These are phyloP conservation scores for Nilaparvata lugens DNA, from an alignment of 1,140 invertebrate species.

Conservation along the genomic window DNA sequence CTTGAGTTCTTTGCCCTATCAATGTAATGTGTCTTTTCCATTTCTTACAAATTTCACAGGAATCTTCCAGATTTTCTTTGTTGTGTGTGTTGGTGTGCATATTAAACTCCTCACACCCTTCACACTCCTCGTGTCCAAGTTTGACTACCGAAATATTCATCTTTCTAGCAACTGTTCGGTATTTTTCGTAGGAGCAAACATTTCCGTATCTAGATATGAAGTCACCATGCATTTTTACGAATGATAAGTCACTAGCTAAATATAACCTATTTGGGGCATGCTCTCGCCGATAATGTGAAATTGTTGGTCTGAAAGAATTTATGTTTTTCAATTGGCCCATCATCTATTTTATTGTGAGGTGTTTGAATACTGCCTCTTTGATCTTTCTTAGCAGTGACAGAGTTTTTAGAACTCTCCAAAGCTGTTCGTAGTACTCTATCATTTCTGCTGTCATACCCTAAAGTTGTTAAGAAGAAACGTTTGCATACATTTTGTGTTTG, in stretches of 20 bases:
- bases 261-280: constrained; percentile 20
- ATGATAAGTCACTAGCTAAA: constrained; percentile 18
- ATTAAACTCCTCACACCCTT: constrained; percentile 12
- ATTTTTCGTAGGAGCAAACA: constrained; percentile 17
- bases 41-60: constrained; percentile 4
- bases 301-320: constrained; percentile 17
- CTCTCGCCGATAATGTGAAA: constrained; percentile 20
- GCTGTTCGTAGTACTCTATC: constrained; percentile 1
- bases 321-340: constrained; percentile 16
- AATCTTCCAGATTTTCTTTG: constrained; percentile 1
- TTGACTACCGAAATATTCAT: constrained; percentile 17
- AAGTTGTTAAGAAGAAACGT: constrained; percentile 4
- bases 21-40: no score
- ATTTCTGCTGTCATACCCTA: constrained; percentile 2
- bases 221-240: constrained; percentile 18
- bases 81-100: constrained; percentile 11
- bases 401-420: no score
- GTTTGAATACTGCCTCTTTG: constrained; percentile 10
- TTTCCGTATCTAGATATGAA: constrained; percentile 16
- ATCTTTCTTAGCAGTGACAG: no score
- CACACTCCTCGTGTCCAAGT: constrained; percentile 17
- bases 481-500: constrained; percentile 9
- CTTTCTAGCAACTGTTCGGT: constrained; percentile 13
- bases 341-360: constrained; percentile 6
- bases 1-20: no score